Conservation (phyloP, 2,888 invertebrate genomes). For the Pomacea canaliculata region DNA sequence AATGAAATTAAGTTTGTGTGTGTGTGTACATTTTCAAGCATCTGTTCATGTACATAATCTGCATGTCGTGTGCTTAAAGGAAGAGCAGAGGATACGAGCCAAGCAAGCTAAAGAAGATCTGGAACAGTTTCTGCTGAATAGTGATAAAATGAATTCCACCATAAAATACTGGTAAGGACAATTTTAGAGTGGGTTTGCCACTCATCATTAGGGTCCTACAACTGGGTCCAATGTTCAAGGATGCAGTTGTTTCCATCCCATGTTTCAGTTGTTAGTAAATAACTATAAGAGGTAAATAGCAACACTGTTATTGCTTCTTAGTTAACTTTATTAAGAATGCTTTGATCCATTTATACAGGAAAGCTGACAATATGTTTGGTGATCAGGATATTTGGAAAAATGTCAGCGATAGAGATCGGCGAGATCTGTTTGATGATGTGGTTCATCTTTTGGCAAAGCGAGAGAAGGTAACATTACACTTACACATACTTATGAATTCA, state of each 20-base stretch:
- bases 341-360: conserved; percentile 47
- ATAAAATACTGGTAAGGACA: conserved; percentile 88
- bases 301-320: too few relatives aligned
- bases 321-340: too few relatives aligned
- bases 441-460: conserved; percentile 91
- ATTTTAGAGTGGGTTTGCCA: background rate
- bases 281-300: too few relatives aligned
- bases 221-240: too few relatives aligned
- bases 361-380: conserved; percentile 72
- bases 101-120: conserved; percentile 97
- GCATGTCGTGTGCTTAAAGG: conserved; percentile 68
- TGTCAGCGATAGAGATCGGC: conserved; percentile 91
- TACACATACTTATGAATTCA: background rate
- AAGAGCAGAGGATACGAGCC: conserved; percentile 87
- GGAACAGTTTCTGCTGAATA: conserved; percentile 88
- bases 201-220: background rate
- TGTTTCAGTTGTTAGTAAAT: too few relatives aligned
- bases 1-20: too few relatives aligned
- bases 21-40: too few relatives aligned
- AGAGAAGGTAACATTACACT: conserved; percentile 77
- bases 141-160: conserved; percentile 89
- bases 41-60: too few relatives aligned
- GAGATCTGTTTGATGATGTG: conserved; percentile 97
- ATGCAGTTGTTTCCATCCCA: too few relatives aligned
- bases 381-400: conserved; percentile 82